These are phyloP conservation scores for Zelleria hepariella DNA, from an alignment of 2,888 invertebrate species.

Conservation along the genomic window DNA sequence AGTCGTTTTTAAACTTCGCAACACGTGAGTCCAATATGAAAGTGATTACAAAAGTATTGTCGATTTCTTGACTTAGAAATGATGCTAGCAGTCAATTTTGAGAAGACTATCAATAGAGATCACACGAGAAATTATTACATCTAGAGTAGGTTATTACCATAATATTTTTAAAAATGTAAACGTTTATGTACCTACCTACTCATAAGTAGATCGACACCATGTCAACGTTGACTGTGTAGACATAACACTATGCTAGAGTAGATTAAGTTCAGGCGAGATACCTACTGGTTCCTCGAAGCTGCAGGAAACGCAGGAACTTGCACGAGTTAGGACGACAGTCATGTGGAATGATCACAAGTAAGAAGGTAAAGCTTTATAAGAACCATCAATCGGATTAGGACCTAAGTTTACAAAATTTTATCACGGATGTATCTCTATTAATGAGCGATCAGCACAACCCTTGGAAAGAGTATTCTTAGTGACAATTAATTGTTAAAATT, in stretches of 20 bases:
- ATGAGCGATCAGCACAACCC: slow-evolving; percentile 54
- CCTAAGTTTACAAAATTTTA: slow-evolving; percentile 7
- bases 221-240: slow-evolving; percentile 1
- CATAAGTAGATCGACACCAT: slow-evolving; percentile 16
- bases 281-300: neutral
- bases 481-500: neutral
- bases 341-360: no score
- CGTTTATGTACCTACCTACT: slow-evolving; percentile 18
- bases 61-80: slow-evolving; percentile 37
- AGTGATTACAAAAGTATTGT: slow-evolving; percentile 48
- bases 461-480: slow-evolving; percentile 22
- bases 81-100: slow-evolving; percentile 34
- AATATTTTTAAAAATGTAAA: slow-evolving; percentile 16
- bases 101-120: slow-evolving; percentile 37
- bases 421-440: slow-evolving; percentile 25
- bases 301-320: no score
- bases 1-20: slow-evolving; percentile 16
- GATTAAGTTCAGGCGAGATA: no score
- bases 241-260: no score
- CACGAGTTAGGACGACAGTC: no score
- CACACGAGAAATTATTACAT: slow-evolving; percentile 29
- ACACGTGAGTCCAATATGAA: slow-evolving; percentile 26
- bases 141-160: slow-evolving; percentile 21
- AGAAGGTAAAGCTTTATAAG: no score
- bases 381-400: no score